Evolutionary conservation across 2,113 vertebrate genomes (phyloP), one percentile per base, ranked within the genome.

Genomic region (Labrus mixtus): DNA sequence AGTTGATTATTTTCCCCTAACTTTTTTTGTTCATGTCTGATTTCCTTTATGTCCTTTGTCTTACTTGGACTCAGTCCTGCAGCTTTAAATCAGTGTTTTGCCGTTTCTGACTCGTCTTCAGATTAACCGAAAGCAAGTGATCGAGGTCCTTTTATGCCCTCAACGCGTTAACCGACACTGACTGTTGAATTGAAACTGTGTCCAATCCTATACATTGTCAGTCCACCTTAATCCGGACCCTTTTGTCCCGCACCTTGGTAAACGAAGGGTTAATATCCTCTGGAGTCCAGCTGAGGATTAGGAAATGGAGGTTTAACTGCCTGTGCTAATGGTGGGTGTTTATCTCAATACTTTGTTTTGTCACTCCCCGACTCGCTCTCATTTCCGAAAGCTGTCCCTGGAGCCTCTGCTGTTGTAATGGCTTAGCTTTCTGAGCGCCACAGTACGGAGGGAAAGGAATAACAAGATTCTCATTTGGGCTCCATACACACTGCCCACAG

Each of bases 261-360:
- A 75, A 77, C 57, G 39, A 81, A 91, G 92, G 90, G 92, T 95
- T 94, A 93, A 94, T 84, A 89, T 92, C 90, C 89, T 92, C 90
- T 87, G 91, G 92, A 92, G 93, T 94, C 93, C 94, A 92, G 90
- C 86, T 91, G 92, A 90, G 93, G 93, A 91, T 94, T 92, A 93
- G 93, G 90, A 94, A 93, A 95, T 94, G 93, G 93, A 94, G 93
- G 90, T 94, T 95, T 95, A 95, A 95, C 93, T 93, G 94, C 92
- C 92, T 94, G 91, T 87, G 92, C 93, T 95, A 95, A 95, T 95
- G 92, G 93, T 87, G 93, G 94, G 93, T 95, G 93, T 95, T 95
- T 94, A 95, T 95, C 94, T 94, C 94, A 95, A 94, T 94, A 94
- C 94, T 94, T 94, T 94, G 94, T 94, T 94, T 95, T 94, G 94